A percentile compares a stretch with the other conserved stretches of the same genome.
These are phyloP conservation scores for Australoheros scitulus DNA, from an alignment of 2,113 vertebrate genomes.

Conservation along the genomic window DNA sequence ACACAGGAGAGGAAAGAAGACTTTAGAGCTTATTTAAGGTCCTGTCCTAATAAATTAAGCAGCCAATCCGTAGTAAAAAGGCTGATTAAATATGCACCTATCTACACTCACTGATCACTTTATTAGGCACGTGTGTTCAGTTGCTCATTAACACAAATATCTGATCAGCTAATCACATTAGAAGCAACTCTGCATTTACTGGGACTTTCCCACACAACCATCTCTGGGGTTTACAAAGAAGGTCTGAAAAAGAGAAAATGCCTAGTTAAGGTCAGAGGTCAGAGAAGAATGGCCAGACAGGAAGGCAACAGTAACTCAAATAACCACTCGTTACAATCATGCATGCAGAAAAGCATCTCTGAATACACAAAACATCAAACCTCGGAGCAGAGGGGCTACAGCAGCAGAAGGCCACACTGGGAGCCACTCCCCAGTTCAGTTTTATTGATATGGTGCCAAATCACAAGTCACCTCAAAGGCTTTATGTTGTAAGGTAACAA, in stretches of 20 bases:
- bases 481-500: too few relatives aligned
- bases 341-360: background rate
- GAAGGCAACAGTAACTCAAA: too few relatives aligned
- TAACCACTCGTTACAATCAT: background rate
- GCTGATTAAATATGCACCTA: background rate
- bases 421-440: background rate
- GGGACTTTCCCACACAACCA: background rate
- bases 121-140: too few relatives aligned
- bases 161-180: background rate
- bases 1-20: too few relatives aligned
- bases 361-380: fast-evolving
- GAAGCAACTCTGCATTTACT: background rate
- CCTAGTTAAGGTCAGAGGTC: background rate
- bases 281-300: background rate
- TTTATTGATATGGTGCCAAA: too few relatives aligned
- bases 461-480: too few relatives aligned
- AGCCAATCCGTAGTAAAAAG: too few relatives aligned
- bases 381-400: background rate
- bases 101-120: fast-evolving
- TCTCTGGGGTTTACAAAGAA: too few relatives aligned
- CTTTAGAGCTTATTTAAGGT: too few relatives aligned
- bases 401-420: background rate
- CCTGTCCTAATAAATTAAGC: too few relatives aligned
- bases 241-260: too few relatives aligned
- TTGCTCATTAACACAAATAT: background rate